Base-by-base conservation (phyloP, 92 coral and sea anemone species). In the Paragorgia papillata region DNA sequence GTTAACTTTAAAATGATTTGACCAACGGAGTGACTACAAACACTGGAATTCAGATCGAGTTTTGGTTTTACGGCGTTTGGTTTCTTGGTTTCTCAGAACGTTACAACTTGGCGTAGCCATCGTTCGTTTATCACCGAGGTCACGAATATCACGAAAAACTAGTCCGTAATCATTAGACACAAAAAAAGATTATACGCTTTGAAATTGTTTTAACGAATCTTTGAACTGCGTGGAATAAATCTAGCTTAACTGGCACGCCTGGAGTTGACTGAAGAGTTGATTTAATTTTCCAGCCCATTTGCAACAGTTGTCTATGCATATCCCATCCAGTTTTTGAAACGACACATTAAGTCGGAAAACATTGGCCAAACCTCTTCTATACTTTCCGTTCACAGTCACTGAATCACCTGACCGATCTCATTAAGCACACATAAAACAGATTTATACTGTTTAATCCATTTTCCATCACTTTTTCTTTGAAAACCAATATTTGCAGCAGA, bases 401-500 rank as follows among this genome's bases (percentile, higher is more conserved):
- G 66, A 5, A 73, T 8, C 18, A 73, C 60, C 8, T 21, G 15
- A 7, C 67, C 31, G 37, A 30, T 49, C 18, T 29, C 44, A 0
- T 65, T 65, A 44, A 73, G 9, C 6, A 73, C 67, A 25, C 31
- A 19, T 18, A 74, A 74, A 0, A 74, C 27, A 33, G 66, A 74
- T 12, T 74, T 35, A 30, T 54, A 73, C 5, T 54, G 66, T 35
- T 73, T 56, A 18, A 73, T 37, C 43, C 43, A 37, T 37, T 37
- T 37, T n/a, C 53, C 66, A 73, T 73, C 79, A n/a, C 79, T 73
- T 34, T 74, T 34, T 32, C 29, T 55, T 0, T 51, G 17, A 37
- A 74, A 74, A 29, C 80, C 80, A 74, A 57, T 74, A 7, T 74
- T 74, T 27, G 80, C 80, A 32, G 68, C 80, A 74, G 66, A 40